Evolutionary conservation across 2,888 invertebrate genomes (phyloP).

Genomic region (Lamproptera curius): DNA sequence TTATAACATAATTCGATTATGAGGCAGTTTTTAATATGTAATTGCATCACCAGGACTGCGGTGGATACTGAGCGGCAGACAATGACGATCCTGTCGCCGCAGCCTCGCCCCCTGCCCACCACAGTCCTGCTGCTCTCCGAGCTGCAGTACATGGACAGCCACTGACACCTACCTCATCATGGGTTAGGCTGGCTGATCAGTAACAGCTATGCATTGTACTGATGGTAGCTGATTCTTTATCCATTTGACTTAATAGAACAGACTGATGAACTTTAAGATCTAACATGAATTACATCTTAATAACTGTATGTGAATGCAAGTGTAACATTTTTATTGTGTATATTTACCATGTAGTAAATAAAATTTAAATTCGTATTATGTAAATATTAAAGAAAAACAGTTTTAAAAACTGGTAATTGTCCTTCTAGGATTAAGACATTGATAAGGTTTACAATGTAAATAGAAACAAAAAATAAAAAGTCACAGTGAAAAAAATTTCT

Average conservation of each 20-base stretch:
- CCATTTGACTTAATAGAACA: background rate
- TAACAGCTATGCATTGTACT: no score
- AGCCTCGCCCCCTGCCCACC: conserved; percentile 94
- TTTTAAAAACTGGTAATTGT: background rate
- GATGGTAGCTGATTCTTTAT: no score
- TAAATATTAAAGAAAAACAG: background rate
- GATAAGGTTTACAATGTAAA: background rate
- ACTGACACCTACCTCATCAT: conserved; percentile 55
- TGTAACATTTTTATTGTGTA: background rate
- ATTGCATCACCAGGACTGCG: conserved; percentile 88
- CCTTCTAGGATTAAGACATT: background rate
- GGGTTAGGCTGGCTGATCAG: no score
- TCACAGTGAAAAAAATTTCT: background rate
- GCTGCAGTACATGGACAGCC: conserved; percentile 96
- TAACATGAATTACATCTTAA: background rate
- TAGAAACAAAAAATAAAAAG: background rate
- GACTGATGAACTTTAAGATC: background rate
- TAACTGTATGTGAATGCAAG: no score
- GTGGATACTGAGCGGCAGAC: conserved; percentile 93
- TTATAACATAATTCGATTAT: no score
- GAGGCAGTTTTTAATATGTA: no score
- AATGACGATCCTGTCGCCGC: conserved; percentile 94
- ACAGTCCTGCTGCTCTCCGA: conserved; percentile 92
- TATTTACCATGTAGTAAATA: background rate
- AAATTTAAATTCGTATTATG: background rate